Evolutionary conservation across 1,140 invertebrate species (phyloP), one percentile per base, ranked within the genome.

Genomic region (Galleria mellonella): DNA sequence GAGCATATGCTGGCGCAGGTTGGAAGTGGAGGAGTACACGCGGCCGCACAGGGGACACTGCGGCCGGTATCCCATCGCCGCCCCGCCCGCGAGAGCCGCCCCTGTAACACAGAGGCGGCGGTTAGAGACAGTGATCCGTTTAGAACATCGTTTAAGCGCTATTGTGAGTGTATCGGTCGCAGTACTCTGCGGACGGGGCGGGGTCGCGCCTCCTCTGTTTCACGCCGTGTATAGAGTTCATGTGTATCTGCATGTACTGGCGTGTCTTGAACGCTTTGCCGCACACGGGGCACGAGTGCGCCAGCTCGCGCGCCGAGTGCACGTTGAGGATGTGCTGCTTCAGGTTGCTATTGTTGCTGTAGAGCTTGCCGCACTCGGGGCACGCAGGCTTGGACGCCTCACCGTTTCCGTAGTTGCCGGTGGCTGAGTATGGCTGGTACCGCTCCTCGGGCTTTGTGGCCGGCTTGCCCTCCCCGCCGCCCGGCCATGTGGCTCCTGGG

Each of bases 271-370:
- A 92, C 60, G 87, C 87, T 68, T 91, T 90, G 68, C 70, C 87
- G 81, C 91, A 92, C 46, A 91, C 85, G 57, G 89, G 86, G 72
- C 91, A 92, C 40, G 87, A 83, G 67, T 90, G 89, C 60, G 90
- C 89, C 60, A 89, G 88, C 40, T 89, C 90, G 56, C 89, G 90
- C 46, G 90, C 88, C 38, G 91, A 90, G 83, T 92, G 92, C 54
- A 92, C 90, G 83, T 92, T 92, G 49, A 91, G 89, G 58, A 92
- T 90, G 85, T 93, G 92, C 71, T 93, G 92, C 78, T 91, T 91
- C 33, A 93, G 86, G 72, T 93, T 93, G 55, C 90, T 90, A 59
- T 84, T 84, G 75, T 86, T 87, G 67, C 89, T 91, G 78, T 92
- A 92, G 37, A 89, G 88, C 71, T 91, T 91, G 58, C 90, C 89